Conservation (phyloP, 2,113 vertebrate genomes). For the Anas platyrhynchos region DNA sequence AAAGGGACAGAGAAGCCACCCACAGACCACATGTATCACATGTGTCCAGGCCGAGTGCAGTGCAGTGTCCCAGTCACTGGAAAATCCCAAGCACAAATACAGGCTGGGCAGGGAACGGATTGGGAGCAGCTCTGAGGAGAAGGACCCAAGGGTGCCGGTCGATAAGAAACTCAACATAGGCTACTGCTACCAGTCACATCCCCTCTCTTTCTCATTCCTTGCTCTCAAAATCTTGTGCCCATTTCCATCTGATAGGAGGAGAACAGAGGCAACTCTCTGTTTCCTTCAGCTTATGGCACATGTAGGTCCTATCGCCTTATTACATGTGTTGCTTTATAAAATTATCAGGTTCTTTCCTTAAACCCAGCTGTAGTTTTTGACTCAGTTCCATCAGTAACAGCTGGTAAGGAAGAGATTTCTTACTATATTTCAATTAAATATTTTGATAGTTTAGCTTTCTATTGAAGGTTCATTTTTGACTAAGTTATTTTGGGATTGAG, state of each 20-base stretch:
- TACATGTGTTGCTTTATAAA: neutral
- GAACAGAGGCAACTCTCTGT: neutral
- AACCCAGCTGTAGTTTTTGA: neutral
- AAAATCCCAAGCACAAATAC: neutral
- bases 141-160: too few species aligned
- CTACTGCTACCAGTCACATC: neutral
- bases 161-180: too few species aligned
- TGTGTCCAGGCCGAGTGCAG: neutral
- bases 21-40: neutral
- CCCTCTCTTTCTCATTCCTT: neutral
- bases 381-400: neutral
- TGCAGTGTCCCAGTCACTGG: neutral
- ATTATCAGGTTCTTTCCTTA: neutral
- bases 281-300: neutral
- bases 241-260: neutral
- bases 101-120: too few species aligned
- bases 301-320: neutral
- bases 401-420: neutral
- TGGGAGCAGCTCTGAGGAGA: too few species aligned
- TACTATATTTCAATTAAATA: conserved; percentile 21
- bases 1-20: neutral
- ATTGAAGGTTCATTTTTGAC: neutral
- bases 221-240: neutral
- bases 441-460: conserved; percentile 4
- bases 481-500: neutral